Conservation (phyloP, 1,140 invertebrate genomes). For the Dolichoris vasculosae region DNA sequence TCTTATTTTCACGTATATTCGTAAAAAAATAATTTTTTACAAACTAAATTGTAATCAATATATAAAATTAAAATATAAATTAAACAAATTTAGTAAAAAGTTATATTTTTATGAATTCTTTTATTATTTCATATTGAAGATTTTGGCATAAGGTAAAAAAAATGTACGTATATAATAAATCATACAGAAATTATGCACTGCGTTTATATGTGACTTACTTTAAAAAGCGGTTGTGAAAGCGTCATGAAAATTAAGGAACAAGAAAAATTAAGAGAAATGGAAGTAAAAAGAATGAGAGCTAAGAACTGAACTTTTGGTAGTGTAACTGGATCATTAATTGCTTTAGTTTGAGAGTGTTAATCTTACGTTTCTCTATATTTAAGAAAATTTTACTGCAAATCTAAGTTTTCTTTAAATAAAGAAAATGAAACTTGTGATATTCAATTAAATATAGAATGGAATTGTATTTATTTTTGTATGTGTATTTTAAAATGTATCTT, state of each 20-base stretch:
- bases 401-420: not conserved
- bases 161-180: no score
- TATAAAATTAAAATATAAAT: not conserved
- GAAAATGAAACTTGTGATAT: not conserved
- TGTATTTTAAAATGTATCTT: no score
- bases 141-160: no score
- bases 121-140: no score
- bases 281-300: conserved; percentile 24
- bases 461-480: no score
- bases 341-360: conserved; percentile 57
- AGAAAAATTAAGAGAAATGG: not conserved
- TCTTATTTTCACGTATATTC: no score
- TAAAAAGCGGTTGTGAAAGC: not conserved
- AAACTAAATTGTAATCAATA: not conserved
- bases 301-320: conserved; percentile 48
- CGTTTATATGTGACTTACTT: not conserved
- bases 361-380: conserved; percentile 54
- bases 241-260: not conserved
- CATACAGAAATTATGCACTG: not conserved
- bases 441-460: not conserved
- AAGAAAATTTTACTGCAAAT: conserved; percentile 50
- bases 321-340: conserved; percentile 60
- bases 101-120: no score
- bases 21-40: no score
- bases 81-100: no score